A percentile compares a stretch with the other conserved stretches of the same genome.
Evolutionary conservation across 2,113 vertebrate species (phyloP).

Genomic region (Tachuris rubrigastra): DNA sequence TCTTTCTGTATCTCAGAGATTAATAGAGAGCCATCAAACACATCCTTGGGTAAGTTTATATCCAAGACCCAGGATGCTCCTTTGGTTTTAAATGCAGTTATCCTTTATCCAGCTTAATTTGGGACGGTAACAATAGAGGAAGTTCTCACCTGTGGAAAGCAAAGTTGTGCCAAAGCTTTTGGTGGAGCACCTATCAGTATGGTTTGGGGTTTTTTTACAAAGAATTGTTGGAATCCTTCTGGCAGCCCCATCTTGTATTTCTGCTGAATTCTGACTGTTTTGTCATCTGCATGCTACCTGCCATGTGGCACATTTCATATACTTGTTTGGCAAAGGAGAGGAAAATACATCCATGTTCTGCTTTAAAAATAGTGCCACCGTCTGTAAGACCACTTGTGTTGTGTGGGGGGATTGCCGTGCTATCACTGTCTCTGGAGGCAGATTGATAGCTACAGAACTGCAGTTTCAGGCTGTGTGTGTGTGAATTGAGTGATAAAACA

Average conservation of each 20-base stretch:
- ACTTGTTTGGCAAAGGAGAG: constrained; percentile 24
- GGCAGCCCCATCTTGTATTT: constrained; percentile 51
- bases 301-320: constrained; percentile 33
- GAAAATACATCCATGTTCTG: constrained; percentile 25
- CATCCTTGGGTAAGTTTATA: neutral
- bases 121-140: neutral
- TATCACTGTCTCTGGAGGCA: neutral
- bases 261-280: constrained; percentile 43
- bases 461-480: neutral
- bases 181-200: neutral
- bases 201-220: neutral
- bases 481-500: neutral
- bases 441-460: neutral
- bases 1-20: neutral
- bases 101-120: neutral
- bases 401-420: neutral
- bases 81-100: neutral
- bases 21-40: neutral
- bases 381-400: constrained; percentile 39
- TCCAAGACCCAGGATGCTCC: neutral
- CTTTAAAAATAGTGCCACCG: constrained; percentile 23
- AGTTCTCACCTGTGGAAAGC: neutral
- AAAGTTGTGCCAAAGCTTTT: neutral
- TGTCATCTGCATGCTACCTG: constrained; percentile 57
- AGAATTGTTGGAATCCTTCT: constrained; percentile 17